Evolutionary conservation across 2,113 vertebrate genomes (phyloP), one percentile per base, ranked within the genome.

Genomic region (Rhea americana): DNA sequence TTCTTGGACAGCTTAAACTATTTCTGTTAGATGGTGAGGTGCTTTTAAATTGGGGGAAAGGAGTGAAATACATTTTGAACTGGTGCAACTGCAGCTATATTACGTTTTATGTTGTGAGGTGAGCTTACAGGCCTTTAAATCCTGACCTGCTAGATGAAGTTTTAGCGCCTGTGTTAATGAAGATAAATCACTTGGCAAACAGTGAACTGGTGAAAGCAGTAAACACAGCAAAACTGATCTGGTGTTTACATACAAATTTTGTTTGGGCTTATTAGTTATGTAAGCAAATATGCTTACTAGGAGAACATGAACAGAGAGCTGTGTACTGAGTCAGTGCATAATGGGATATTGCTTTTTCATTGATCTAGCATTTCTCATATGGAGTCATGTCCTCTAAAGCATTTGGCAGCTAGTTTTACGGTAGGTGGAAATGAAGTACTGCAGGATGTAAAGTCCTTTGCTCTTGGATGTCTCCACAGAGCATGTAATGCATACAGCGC

Each of bases 401-500:
- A 2, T 18, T 47, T 62, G 72, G 58, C 72, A 43, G 65, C 65
- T 59, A 19, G 7, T 39, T 39, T 73, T 30, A 20, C 0, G 22
- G 35, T 8, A 30, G 41, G 35, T 79, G 61, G 78, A 45, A 10
- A 32, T 3, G 35, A 59, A 13, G 53, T 4, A 24, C 39, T n/a
- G 16, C 41, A 13, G 9, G 73, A 39, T n/a, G 78, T 4, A 32
- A 43, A 48, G 59, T 5, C 5, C 3, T 41, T 61, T 6, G 7
- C 55, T 67, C 25, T 20, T 43, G 47, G 41, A 30, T 51, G 26
- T 43, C 59, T 61, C 25, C 8, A 1, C 14, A 37, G 45, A 47
- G 43, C 41, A 30, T 15, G 6, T 45, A 30, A 12, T 1, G 1
- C 7, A 0, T 17, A 30, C 15, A 2, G 2, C 37, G 37, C 39